A percentile compares a stretch with the other conserved stretches of the same genome.
phyloP scores from a whole-genome alignment of 2,113 vertebrate species.

The Tenebrosternarchus preto region DNA sequence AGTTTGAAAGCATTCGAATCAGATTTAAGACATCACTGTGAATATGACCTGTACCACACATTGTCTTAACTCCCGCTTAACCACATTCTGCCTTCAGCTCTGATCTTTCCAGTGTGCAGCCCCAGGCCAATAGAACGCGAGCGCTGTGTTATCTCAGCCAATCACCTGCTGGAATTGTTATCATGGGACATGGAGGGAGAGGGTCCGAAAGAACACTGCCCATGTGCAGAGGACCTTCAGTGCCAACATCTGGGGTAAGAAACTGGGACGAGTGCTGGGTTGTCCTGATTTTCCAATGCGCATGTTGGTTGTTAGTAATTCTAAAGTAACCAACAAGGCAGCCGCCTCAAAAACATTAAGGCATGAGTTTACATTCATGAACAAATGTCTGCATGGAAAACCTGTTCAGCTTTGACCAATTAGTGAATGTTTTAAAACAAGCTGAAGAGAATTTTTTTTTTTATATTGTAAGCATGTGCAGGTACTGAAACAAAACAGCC shows the following conservation, averaged over 20 bases:
- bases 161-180: conserved; percentile 82
- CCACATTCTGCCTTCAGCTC: conserved; percentile 67
- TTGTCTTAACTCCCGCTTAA: not conserved
- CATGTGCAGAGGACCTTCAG: conserved; percentile 82
- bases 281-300: not conserved
- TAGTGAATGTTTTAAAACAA: not conserved
- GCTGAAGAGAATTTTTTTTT: not conserved
- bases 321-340: not conserved
- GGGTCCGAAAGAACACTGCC: conserved; percentile 82
- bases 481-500: not conserved
- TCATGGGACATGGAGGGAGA: conserved; percentile 82
- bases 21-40: not conserved
- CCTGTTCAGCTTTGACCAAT: not conserved
- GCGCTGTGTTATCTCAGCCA: conserved; percentile 79
- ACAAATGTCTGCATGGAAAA: not conserved
- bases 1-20: not conserved
- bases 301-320: not conserved
- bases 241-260: conserved; percentile 87
- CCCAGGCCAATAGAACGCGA: conserved; percentile 83
- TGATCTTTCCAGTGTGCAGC: conserved; percentile 87
- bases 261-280: not conserved
- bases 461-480: not conserved
- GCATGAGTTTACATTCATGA: not conserved
- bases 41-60: not conserved
- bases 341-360: not conserved